A percentile compares a stretch with the other conserved stretches of the same genome.
These are phyloP conservation scores for Danio tinwini DNA, from an alignment of 2,797 vertebrate genomes.

Conservation along the genomic window DNA sequence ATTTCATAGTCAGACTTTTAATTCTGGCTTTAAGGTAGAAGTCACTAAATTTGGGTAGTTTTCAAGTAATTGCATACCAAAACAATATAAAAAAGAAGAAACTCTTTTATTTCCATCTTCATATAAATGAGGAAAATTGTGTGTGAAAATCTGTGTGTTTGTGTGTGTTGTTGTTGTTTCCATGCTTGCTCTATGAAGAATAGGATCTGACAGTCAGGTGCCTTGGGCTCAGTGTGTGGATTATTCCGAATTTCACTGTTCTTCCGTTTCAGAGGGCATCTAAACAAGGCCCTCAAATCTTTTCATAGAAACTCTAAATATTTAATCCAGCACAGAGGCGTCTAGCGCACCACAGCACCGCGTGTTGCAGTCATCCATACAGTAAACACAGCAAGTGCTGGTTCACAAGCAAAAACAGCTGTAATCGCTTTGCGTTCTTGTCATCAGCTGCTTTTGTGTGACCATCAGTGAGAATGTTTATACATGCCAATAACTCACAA, in stretches of 20 bases:
- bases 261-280: conserved; percentile 14
- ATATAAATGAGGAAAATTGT: neutral
- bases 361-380: neutral
- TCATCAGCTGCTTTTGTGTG: conserved; percentile 13
- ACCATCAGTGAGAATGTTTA: neutral
- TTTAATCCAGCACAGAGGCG: conserved; percentile 9
- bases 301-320: conserved; percentile 38
- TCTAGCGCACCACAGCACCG: neutral
- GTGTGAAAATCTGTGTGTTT: neutral
- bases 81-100: no score
- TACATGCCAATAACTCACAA: no score
- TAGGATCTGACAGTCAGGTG: conserved; percentile 19
- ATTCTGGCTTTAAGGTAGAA: no score
- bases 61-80: no score
- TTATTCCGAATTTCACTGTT: conserved; percentile 7
- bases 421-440: conserved; percentile 1
- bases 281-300: conserved; percentile 27
- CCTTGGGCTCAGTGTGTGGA: conserved; percentile 26
- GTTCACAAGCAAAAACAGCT: neutral
- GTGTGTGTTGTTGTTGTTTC: conserved; percentile 10
- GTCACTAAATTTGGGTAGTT: no score
- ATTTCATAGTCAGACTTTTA: no score
- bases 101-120: neutral
- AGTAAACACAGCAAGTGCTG: neutral
- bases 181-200: neutral